phyloP scores from a whole-genome alignment of 2,797 vertebrate species.

The Triplophysa yarkandensis region DNA sequence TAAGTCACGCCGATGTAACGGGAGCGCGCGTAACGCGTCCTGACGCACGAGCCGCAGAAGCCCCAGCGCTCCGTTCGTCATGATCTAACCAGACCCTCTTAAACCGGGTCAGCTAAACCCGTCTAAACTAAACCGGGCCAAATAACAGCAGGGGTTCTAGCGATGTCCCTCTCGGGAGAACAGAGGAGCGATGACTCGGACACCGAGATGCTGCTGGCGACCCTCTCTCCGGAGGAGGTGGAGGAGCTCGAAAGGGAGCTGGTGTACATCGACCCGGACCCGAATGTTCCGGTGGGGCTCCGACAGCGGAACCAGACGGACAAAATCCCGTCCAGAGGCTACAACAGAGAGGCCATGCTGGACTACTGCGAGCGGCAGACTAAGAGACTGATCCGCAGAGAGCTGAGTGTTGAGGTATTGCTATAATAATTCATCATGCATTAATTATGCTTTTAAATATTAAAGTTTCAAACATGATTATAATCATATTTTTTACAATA shows the following conservation, averaged over 20 bases:
- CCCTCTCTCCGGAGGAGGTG: conserved; percentile 84
- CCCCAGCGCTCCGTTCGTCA: not conserved
- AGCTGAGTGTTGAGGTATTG: conserved; percentile 77
- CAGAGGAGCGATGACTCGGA: conserved; percentile 75
- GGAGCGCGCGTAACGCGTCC: conserved; percentile 15
- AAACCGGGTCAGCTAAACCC: not conserved
- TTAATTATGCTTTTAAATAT: not conserved
- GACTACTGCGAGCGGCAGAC: conserved; percentile 76
- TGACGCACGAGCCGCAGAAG: not conserved
- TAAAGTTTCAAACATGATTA: too few species aligned
- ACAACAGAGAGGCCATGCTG: conserved; percentile 74
- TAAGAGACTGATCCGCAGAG: conserved; percentile 75
- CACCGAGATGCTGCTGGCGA: conserved; percentile 81
- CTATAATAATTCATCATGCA: not conserved
- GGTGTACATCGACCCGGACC: conserved; percentile 77
- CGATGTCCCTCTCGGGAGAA: conserved; percentile 70
- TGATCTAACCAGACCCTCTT: not conserved
- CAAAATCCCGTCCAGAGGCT: conserved; percentile 64
- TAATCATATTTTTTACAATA: too few species aligned
- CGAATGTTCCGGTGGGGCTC: conserved; percentile 71
- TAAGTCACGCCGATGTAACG: conserved; percentile 4
- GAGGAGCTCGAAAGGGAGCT: conserved; percentile 82
- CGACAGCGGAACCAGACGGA: conserved; percentile 74
- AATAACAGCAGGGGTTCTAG: not conserved
- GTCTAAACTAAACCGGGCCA: not conserved